Percentiles rank a stretch among this genome's conserved stretches.
Evolutionary conservation across 2,888 invertebrate genomes (phyloP).

Genomic region (Acrobasis repandana): DNA sequence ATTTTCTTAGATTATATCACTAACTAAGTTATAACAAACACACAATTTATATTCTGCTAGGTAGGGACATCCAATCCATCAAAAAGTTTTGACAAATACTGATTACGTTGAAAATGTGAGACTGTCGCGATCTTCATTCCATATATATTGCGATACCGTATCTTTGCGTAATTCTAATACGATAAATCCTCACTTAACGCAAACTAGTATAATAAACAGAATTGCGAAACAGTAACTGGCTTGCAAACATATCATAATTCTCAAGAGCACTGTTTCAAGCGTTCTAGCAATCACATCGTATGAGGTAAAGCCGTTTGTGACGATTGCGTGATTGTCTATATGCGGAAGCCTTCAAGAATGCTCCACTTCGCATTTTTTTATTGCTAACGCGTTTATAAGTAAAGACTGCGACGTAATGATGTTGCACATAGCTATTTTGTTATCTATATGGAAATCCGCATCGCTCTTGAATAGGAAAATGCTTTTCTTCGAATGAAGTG

Average conservation of each 20-base stretch:
- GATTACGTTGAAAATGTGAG: background rate
- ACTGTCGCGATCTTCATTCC: slow-evolving; percentile 1
- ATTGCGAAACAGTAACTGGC: slow-evolving; percentile 11
- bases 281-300: slow-evolving; percentile 9
- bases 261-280: slow-evolving; percentile 12
- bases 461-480: background rate
- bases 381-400: slow-evolving; percentile 11
- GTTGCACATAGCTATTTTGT: slow-evolving; percentile 5
- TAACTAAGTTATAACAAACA: too few species aligned
- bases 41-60: too few species aligned
- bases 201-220: slow-evolving; percentile 9
- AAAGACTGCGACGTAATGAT: slow-evolving; percentile 3
- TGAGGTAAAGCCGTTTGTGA: slow-evolving; percentile 13
- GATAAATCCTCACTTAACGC: slow-evolving; percentile 4
- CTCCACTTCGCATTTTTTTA: slow-evolving; percentile 18
- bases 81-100: background rate
- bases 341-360: slow-evolving; percentile 15
- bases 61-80: background rate
- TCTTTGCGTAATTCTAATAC: background rate
- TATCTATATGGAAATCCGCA: slow-evolving; percentile 3
- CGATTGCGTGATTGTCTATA: slow-evolving; percentile 8
- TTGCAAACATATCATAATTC: slow-evolving; percentile 15
- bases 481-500: background rate
- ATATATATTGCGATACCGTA: slow-evolving; percentile 1
- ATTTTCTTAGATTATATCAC: too few species aligned